A percentile compares a stretch with the other conserved stretches of the same genome.
These are phyloP conservation scores for Archocentrus centrarchus DNA, from an alignment of 2,113 vertebrate species.

Conservation along the genomic window DNA sequence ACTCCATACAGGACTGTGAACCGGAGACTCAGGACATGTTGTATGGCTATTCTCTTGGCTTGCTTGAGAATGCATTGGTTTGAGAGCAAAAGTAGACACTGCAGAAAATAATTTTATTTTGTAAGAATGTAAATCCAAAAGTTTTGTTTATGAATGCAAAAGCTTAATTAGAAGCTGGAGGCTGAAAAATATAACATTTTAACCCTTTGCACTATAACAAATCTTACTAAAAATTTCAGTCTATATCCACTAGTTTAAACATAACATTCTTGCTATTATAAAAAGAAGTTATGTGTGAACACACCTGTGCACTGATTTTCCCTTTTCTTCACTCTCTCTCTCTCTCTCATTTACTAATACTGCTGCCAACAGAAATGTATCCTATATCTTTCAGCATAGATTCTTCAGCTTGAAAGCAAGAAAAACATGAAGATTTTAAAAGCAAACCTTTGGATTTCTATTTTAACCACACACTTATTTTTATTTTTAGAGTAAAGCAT, in stretches of 20 bases:
- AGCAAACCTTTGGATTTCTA: not conserved
- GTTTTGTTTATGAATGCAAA: too few relatives aligned
- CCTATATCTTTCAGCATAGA: not conserved
- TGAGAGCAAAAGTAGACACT: not conserved
- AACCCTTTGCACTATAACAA: not conserved
- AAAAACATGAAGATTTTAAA: not conserved
- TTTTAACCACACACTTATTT: not conserved
- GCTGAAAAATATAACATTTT: not conserved
- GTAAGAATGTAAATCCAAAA: not conserved
- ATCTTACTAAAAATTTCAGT: not conserved
- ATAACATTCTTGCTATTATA: not conserved
- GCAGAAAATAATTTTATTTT: not conserved
- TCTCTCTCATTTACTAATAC: too few relatives aligned
- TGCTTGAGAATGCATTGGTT: not conserved
- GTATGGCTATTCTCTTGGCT: not conserved
- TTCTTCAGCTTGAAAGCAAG: not conserved
- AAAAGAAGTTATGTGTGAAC: not conserved
- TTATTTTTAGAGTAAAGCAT: conserved; percentile 1
- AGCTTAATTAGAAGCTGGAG: not conserved
- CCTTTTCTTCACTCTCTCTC: not conserved
- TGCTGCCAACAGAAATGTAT: not conserved
- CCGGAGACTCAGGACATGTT: not conserved
- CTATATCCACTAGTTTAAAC: not conserved
- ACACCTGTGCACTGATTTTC: not conserved
- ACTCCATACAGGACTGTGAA: not conserved